Base-by-base conservation (phyloP, 2,797 vertebrate genomes). In the Myripristis jacobus region DNA sequence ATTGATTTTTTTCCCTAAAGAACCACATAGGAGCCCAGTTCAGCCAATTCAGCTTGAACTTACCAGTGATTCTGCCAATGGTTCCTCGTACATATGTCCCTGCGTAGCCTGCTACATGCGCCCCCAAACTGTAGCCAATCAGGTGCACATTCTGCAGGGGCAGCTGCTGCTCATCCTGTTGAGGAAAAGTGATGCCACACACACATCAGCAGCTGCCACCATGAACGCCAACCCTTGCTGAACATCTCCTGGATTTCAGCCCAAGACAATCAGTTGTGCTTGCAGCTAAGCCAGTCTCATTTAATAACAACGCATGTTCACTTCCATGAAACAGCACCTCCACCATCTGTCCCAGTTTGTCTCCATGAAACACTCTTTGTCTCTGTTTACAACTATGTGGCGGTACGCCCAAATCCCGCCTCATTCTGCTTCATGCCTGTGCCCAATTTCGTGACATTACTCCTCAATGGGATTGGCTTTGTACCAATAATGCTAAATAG, bases 51-150 rank as follows among this genome's bases (percentile, higher is more conserved):
- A 3, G 3, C 13, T 2, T 19, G 1, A 6, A 18, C 24, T n/a
- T 88, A 96, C 98, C 98, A 27, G 97, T 99, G 76, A 99, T 99
- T 73, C 97, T 95, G 67, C 97, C 97, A 29, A 99, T 86, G 0
- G 79, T 96, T 15, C 97, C 96, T 0, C 36, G 90, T 5, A 95
- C 95, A 0, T 93, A 93, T 7, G 92, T 96, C 6, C 98, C 98
- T 0, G 95, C 94, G 0, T 94, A 98, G 15, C 98, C 98, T 0
- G 98, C 97, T 0, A 97, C 96, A 0, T 99, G 98, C 2, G 98
- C 98, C 0, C 98, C 98, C 4, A 99, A 92, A 84, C 98, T 99
- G 86, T 99, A 99, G 76, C 98, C 98, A 1, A 99, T 98, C 81
- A 99, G 90, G 80, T 99, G 98, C 54, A 98, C 95, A 0, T 96